Percentiles rank a stretch among this genome's conserved stretches.
Evolutionary conservation across 2,113 vertebrate species (phyloP).

Genomic region (Synchiropus splendidus): DNA sequence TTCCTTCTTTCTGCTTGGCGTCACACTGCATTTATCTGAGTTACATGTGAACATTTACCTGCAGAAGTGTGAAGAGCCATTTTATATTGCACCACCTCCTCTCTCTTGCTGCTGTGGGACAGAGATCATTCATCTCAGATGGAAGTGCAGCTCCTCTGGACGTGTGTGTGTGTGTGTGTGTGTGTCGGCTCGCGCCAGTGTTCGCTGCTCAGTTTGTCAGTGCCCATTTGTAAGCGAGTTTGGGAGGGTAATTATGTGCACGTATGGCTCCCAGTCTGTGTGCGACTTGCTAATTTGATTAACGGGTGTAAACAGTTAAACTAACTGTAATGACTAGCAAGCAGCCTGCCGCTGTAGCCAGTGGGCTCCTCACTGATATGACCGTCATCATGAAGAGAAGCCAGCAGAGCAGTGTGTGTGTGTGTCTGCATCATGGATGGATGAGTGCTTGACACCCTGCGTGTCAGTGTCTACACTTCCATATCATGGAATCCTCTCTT

Average conservation of each 20-base stretch:
- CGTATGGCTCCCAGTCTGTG: conserved; percentile 7
- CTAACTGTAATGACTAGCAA: conserved; percentile 65
- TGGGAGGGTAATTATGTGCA: conserved; percentile 5
- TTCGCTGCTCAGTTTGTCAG: too few species aligned
- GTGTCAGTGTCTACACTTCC: conserved; percentile 33
- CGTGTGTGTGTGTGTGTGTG: conserved; percentile 21
- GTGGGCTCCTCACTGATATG: conserved; percentile 55
- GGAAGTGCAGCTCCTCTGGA: conserved; percentile 28
- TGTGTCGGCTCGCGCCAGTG: conserved; percentile 1
- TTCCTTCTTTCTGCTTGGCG: conserved; percentile 3
- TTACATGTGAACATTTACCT: conserved; percentile 27
- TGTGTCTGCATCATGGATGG: conserved; percentile 5
- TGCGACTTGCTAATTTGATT: conserved; percentile 62
- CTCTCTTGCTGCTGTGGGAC: conserved; percentile 41
- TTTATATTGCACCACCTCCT: conserved; percentile 5
- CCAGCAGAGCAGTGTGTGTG: conserved; percentile 24
- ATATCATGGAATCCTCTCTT: conserved; percentile 12
- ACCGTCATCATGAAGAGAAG: conserved; percentile 62
- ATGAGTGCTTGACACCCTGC: conserved; percentile 5
- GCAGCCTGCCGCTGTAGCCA: conserved; percentile 50
- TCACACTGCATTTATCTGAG: conserved; percentile 27
- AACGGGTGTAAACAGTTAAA: conserved; percentile 63
- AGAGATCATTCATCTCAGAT: conserved; percentile 52
- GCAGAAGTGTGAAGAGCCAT: conserved; percentile 30
- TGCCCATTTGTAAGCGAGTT: conserved; percentile 4